Evolutionary conservation across 2,797 vertebrate species (phyloP).

Genomic region (Bufotes viridis): DNA sequence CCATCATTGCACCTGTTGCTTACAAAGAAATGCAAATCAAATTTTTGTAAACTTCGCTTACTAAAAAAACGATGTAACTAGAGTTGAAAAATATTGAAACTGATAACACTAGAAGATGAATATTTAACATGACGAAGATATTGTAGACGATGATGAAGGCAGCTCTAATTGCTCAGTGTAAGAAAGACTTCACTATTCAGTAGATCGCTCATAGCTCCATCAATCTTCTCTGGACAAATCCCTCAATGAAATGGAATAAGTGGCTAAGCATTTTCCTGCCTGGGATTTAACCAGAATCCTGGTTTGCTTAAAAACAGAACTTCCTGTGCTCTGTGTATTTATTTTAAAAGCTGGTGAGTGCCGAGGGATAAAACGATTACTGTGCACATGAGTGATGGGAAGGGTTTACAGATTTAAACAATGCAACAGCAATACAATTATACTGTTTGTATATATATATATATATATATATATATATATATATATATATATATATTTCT

Average conservation of each 20-base stretch:
- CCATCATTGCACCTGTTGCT: no score
- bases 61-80: no score
- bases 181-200: slow-evolving; percentile 11
- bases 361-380: slow-evolving; percentile 11
- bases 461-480: no score
- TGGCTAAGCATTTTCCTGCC: slow-evolving; percentile 29
- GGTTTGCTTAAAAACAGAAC: slow-evolving; percentile 32
- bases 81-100: neutral
- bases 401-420: neutral
- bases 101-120: neutral
- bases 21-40: no score
- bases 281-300: slow-evolving; percentile 21
- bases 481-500: no score
- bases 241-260: slow-evolving; percentile 29
- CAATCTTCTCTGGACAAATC: slow-evolving; percentile 12
- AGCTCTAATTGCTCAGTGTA: neutral
- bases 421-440: neutral
- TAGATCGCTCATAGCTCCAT: neutral
- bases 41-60: no score
- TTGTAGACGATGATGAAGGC: neutral
- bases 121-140: neutral
- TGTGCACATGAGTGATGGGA: neutral
- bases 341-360: slow-evolving; percentile 18
- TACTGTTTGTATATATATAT: neutral
- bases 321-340: slow-evolving; percentile 21